Percentiles rank a stretch among this genome's conserved stretches.
Conservation (phyloP, 2,113 vertebrate genomes). For the Bagarius yarrelli region DNA sequence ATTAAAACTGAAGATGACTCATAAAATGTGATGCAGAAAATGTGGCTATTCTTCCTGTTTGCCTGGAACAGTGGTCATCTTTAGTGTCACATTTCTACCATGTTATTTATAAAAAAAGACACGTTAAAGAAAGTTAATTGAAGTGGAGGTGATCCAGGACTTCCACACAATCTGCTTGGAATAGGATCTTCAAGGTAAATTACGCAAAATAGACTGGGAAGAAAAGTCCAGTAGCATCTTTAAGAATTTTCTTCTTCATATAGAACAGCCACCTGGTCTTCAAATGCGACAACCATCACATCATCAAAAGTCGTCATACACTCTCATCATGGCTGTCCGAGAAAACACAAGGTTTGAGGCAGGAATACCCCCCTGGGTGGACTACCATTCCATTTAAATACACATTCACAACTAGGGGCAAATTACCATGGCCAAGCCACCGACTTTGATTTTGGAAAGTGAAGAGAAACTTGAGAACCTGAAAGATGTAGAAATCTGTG, state of each 20-base stretch:
- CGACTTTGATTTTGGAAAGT: not conserved
- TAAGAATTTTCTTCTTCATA: not conserved
- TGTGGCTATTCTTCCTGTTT: constrained; percentile 35
- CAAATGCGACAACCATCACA: no score
- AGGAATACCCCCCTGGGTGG: not conserved
- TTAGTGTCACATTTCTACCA: constrained; percentile 1
- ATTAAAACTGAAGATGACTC: constrained; percentile 96
- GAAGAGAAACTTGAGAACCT: not conserved
- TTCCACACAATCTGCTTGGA: not conserved
- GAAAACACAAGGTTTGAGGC: not conserved
- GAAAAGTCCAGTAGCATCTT: not conserved
- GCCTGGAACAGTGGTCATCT: constrained; percentile 5
- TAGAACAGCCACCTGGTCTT: not conserved
- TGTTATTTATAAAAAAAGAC: not conserved
- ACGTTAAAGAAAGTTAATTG: not conserved
- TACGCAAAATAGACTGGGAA: no score
- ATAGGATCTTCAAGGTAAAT: not conserved
- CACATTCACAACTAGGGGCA: not conserved
- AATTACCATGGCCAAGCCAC: not conserved
- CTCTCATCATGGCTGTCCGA: not conserved
- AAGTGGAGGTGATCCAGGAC: not conserved
- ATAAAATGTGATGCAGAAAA: constrained; percentile 63
- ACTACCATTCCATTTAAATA: not conserved
- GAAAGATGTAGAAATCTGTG: not conserved
- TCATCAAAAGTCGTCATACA: not conserved